These are phyloP conservation scores for Uria lomvia DNA, from an alignment of 2,113 vertebrate species.

Conservation along the genomic window DNA sequence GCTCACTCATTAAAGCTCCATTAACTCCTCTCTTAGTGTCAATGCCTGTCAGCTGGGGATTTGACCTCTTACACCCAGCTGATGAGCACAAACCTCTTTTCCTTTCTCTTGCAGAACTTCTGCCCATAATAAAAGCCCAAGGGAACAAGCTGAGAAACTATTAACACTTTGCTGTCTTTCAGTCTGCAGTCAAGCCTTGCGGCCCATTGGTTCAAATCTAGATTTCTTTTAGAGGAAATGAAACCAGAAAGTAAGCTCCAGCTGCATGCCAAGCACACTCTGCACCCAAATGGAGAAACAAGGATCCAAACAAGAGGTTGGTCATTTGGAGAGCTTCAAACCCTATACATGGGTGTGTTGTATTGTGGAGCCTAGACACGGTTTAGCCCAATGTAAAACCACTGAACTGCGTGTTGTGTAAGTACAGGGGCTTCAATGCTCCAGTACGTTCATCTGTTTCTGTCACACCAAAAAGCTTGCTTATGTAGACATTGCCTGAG, in stretches of 20 bases:
- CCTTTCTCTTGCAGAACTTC: neutral
- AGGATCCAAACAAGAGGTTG: neutral
- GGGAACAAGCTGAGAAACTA: neutral
- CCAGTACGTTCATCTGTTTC: neutral
- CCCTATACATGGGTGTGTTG: accelerated
- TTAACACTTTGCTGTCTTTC: neutral
- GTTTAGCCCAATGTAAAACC: neutral
- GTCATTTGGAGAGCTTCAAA: neutral
- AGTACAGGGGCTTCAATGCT: neutral
- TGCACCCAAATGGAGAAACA: neutral
- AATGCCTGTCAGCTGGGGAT: neutral
- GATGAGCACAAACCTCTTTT: neutral
- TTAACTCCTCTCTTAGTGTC: neutral
- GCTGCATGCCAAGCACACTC: neutral
- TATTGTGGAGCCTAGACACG: neutral
- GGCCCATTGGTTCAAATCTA: neutral
- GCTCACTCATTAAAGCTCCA: conserved; percentile 12
- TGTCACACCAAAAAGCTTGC: neutral
- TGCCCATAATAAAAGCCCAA: neutral
- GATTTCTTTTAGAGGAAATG: neutral
- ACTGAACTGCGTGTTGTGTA: neutral
- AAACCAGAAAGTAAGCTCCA: neutral
- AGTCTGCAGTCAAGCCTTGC: neutral
- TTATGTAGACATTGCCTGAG: neutral
- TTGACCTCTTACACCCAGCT: neutral